These are phyloP conservation scores for Cephus rjabovi DNA, from an alignment of 2,888 invertebrate species.

Conservation along the genomic window DNA sequence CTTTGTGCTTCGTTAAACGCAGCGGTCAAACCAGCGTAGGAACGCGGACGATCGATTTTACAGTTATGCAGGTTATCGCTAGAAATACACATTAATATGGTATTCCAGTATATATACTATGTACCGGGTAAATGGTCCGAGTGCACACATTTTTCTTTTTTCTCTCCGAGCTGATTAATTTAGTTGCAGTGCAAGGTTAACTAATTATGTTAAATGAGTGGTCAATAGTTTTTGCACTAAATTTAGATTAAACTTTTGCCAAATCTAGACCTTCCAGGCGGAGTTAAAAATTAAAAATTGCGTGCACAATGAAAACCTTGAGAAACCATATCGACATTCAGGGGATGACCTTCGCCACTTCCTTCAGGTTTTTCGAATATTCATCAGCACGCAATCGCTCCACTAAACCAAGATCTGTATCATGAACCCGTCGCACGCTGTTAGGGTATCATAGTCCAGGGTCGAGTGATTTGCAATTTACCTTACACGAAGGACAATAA, in stretches of 20 bases:
- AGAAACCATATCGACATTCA: neutral
- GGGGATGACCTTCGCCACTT: constrained; percentile 1
- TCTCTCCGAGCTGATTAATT: neutral
- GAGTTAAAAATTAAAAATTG: neutral
- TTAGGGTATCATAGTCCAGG: neutral
- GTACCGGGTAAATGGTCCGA: neutral
- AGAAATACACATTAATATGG: neutral
- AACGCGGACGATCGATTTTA: neutral
- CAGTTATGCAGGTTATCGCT: neutral
- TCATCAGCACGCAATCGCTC: neutral
- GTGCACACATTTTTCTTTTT: neutral
- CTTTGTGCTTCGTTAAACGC: constrained; percentile 1
- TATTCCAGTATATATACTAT: neutral
- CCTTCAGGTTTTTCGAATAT: constrained; percentile 2
- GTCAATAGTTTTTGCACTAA: neutral
- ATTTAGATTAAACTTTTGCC: neutral
- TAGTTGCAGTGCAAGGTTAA: neutral
- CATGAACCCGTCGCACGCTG: neutral
- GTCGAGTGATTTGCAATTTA: neutral
- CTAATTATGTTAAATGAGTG: neutral
- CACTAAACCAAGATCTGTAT: neutral
- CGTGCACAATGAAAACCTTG: neutral
- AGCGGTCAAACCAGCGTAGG: neutral
- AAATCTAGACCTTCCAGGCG: neutral
- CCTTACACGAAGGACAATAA: neutral